Evolutionary conservation across 2,888 invertebrate genomes (phyloP).

Genomic region (Atethmia centrago): DNA sequence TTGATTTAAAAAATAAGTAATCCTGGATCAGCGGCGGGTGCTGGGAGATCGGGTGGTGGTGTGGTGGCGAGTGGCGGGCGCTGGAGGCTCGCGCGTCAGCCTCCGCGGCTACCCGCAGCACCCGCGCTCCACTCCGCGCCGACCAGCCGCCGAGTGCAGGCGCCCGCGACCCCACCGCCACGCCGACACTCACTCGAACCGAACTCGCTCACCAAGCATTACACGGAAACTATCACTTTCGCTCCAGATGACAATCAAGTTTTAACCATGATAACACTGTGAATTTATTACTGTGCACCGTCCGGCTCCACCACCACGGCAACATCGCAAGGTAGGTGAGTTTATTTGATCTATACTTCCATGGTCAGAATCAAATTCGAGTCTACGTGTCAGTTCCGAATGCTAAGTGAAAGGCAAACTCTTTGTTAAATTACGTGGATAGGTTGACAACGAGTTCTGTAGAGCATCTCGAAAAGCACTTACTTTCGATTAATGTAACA

Average conservation of each 20-base stretch:
- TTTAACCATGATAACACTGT: conserved; percentile 80
- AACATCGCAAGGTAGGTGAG: conserved; percentile 79
- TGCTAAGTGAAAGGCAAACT: conserved; percentile 89
- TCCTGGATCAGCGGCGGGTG: conserved; percentile 28
- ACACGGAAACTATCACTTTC: conserved; percentile 84
- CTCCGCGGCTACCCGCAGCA: conserved; percentile 52
- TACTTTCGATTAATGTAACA: conserved; percentile 54
- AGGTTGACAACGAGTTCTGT: conserved; percentile 76
- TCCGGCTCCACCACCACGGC: conserved; percentile 73
- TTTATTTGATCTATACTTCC: conserved; percentile 72
- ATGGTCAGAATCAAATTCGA: conserved; percentile 79
- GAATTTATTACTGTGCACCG: conserved; percentile 78
- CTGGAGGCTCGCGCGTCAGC: conserved; percentile 59
- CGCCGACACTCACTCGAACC: conserved; percentile 76
- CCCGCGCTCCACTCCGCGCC: conserved; percentile 75
- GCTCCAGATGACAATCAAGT: conserved; percentile 73
- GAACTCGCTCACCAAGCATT: conserved; percentile 68
- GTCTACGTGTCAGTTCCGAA: conserved; percentile 88
- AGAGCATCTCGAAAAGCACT: conserved; percentile 64
- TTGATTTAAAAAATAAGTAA: conserved; percentile 10
- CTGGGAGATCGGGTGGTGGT: conserved; percentile 18
- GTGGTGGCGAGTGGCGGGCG: conserved; percentile 27
- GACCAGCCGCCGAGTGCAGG: conserved; percentile 80
- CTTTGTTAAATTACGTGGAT: conserved; percentile 85
- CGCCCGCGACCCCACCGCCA: conserved; percentile 70